phyloP scores from a whole-genome alignment of 2,888 invertebrate genomes.

The Tenthredo mesomela region DNA sequence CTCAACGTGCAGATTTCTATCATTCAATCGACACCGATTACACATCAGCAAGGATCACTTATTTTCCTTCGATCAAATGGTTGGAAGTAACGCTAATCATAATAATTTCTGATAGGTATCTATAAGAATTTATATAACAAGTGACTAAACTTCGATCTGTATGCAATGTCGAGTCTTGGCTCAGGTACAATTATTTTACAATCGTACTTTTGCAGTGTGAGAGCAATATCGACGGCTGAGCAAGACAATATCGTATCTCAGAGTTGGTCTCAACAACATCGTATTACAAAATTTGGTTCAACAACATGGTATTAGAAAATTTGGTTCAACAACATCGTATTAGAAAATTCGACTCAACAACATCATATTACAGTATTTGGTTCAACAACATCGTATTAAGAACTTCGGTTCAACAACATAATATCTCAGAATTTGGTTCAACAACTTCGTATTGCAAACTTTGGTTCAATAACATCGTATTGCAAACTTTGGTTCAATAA shows the following conservation, averaged over 20 bases:
- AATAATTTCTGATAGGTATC: too few species aligned
- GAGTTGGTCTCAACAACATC: background rate
- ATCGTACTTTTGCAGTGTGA: too few species aligned
- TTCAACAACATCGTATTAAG: background rate
- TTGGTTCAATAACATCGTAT: background rate
- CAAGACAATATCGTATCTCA: too few species aligned
- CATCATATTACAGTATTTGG: background rate
- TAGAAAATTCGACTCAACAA: background rate
- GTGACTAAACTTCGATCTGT: background rate
- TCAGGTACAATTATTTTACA: background rate
- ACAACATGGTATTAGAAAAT: too few species aligned
- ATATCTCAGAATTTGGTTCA: background rate
- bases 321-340: background rate
- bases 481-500: background rate
- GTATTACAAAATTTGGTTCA: background rate
- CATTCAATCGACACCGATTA: background rate
- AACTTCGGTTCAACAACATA: background rate
- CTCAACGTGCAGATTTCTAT: slow-evolving; percentile 30
- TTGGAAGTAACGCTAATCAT: background rate
- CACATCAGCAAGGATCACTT: background rate
- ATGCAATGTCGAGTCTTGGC: background rate
- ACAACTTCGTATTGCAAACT: background rate
- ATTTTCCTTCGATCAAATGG: background rate
- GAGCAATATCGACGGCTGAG: too few species aligned
- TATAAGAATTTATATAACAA: too few species aligned